Evolutionary conservation across 2,113 vertebrate genomes (phyloP), one percentile per base, ranked within the genome.

Genomic region (Hydrolagus affinis): DNA sequence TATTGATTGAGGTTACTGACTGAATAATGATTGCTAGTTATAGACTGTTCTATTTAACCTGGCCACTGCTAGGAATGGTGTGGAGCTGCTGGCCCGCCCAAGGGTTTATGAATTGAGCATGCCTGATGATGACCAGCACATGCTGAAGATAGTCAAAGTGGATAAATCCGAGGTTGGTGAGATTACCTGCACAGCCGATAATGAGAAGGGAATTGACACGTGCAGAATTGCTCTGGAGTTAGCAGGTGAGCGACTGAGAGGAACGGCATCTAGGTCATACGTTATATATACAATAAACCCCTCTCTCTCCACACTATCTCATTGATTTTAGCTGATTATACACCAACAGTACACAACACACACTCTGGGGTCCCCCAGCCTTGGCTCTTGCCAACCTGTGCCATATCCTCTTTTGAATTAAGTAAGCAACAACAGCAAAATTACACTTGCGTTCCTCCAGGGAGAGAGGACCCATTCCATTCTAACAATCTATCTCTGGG

Each of bases 71-170:
- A 97, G 97, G 92, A 92, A 89, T 0, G 95, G 92, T 64, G 90
- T 89, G 64, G 90, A 93, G 17, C 90, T 99, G 66, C 89, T 88
- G 56, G 93, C 91, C 1, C 91, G 91, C 78, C 90, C 94, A 0
- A 94, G 94, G 30, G 64, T 89, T 0, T 97, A 93, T 0, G 95
- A 98, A 91, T 90, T 96, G 92, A 93, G 86, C 59, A 97, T 97
- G 95, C 95, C 95, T 0, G 97, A 99, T 0, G 97, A 99, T 0
- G 93, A 97, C 90, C 96, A 98, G 89, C 96, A 99, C 90, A 94
- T 93, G 0, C 93, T 99, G 87, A 92, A 87, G 87, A 92, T 99
- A 86, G 90, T 93, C 87, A 90, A 87, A 1, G 94, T 96, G 87
- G 94, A 92, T 88, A 91, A 15, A n/a, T 88, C 90, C 19, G 95